Percentiles rank a stretch among this genome's conserved stretches.
These are phyloP conservation scores for Leuctra nigra DNA, from an alignment of 2,888 invertebrate genomes.

Conservation along the genomic window DNA sequence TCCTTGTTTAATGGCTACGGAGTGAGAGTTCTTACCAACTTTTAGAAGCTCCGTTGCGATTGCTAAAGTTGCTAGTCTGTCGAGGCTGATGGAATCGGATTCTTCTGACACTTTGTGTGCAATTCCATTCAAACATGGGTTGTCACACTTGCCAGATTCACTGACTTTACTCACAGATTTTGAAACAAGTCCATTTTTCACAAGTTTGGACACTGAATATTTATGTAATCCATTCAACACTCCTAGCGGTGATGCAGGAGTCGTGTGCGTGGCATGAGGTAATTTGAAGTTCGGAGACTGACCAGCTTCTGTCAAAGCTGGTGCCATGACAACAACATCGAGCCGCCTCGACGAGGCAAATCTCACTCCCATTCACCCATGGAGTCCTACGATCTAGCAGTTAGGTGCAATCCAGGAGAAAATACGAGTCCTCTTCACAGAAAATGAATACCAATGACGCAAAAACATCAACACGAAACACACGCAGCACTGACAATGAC, in stretches of 20 bases:
- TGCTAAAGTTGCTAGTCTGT: constrained; percentile 35
- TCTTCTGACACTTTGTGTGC: constrained; percentile 23
- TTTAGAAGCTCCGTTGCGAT: constrained; percentile 35
- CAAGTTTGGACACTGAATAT: constrained; percentile 20
- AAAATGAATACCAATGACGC: too few species aligned
- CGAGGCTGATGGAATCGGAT: constrained; percentile 29
- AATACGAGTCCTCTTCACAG: constrained; percentile 21
- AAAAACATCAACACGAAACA: too few species aligned
- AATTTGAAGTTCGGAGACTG: constrained; percentile 42
- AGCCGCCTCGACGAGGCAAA: constrained; percentile 47
- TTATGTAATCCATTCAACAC: constrained; percentile 23
- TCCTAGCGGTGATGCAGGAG: constrained; percentile 23
- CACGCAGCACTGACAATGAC: too few species aligned
- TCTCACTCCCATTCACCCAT: constrained; percentile 36
- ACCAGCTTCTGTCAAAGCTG: constrained; percentile 75
- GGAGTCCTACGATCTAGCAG: constrained; percentile 10
- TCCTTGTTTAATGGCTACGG: neutral
- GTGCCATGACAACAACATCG: constrained; percentile 81
- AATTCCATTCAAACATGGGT: constrained; percentile 19
- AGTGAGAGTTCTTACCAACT: constrained; percentile 31
- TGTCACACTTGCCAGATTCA: constrained; percentile 11
- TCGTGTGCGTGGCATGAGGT: constrained; percentile 34
- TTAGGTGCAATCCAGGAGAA: too few species aligned
- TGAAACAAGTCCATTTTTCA: constrained; percentile 11
- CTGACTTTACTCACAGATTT: constrained; percentile 10